Evolutionary conservation across 2,113 vertebrate species (phyloP).

Genomic region (Ibidorhyncha struthersii): DNA sequence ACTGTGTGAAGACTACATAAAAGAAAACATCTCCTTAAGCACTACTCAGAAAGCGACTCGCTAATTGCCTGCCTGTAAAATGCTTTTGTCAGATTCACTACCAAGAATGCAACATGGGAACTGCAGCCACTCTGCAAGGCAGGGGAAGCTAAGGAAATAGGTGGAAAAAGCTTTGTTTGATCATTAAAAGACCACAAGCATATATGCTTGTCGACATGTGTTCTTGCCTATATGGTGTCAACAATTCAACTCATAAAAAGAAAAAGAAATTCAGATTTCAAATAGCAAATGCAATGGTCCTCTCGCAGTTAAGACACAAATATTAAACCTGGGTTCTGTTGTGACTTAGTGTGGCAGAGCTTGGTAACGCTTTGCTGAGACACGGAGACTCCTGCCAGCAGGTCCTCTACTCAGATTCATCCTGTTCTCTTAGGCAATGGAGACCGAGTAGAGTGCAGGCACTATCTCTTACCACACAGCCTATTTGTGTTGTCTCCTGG

Average conservation of each 20-base stretch:
- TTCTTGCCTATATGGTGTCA: background rate
- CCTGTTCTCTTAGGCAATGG: background rate
- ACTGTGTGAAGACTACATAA: background rate
- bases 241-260: background rate
- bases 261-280: background rate
- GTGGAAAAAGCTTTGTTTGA: background rate
- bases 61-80: background rate
- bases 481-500: background rate
- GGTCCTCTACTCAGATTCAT: background rate
- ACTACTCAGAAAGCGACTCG: background rate
- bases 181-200: background rate
- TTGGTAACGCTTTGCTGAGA: fast-evolving
- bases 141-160: background rate
- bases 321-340: background rate
- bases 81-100: background rate
- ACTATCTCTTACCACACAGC: background rate
- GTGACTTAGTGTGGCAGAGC: background rate
- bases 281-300: background rate
- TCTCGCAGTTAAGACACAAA: background rate
- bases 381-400: background rate
- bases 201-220: background rate
- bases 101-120: background rate
- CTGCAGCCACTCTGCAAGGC: background rate
- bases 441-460: background rate
- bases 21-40: background rate